Evolutionary conservation across 2,888 invertebrate genomes (phyloP), one percentile per base, ranked within the genome.

Genomic region (Papilio elwesi): DNA sequence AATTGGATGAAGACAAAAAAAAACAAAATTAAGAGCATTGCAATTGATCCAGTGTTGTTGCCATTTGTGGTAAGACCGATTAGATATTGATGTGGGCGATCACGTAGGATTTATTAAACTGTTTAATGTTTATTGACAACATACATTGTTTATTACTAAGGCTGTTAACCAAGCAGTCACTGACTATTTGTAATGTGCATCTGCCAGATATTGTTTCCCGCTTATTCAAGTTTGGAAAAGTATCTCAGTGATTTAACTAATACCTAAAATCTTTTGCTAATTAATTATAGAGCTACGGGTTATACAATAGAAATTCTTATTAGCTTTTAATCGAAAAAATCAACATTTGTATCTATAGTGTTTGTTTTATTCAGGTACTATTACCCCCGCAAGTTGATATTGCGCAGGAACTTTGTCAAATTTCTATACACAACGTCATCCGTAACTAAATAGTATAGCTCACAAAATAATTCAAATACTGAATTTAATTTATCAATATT

Each of bases 71-170:
- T 7, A 59, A 62, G 43, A 43, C 38, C 59, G 10, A 43, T 43
- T 13, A 57, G 36, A 57, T 43, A n/a, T 43, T n/a, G n/a, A 13
- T 13, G 59, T 62, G 59, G 59, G 59, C 15, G 43, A 15, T 43
- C n/a, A 36, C 43, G 43, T 62, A 43, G 43, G 59, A 62, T 43
- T 43, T 62, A 62, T 59, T 59, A 59, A n/a, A n/a, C n/a, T 43
- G 43, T 59, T 57, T 52, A 15, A 8, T 15, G n/a, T 36, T 59
- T 59, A 57, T 57, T 57, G 36, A 43, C 9, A 43, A 59, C 43
- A 43, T n/a, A 57, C 57, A 59, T 43, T 62, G 43, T 62, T 57
- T 57, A 55, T 52, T 53, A 53, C 36, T 59, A 38, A 59, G n/a
- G n/a, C 0, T 38, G 13, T n/a, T 38, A 36, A 57, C 36, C 13